Conservation (phyloP, 2,888 invertebrate genomes). For the Geophilus truncorum region DNA sequence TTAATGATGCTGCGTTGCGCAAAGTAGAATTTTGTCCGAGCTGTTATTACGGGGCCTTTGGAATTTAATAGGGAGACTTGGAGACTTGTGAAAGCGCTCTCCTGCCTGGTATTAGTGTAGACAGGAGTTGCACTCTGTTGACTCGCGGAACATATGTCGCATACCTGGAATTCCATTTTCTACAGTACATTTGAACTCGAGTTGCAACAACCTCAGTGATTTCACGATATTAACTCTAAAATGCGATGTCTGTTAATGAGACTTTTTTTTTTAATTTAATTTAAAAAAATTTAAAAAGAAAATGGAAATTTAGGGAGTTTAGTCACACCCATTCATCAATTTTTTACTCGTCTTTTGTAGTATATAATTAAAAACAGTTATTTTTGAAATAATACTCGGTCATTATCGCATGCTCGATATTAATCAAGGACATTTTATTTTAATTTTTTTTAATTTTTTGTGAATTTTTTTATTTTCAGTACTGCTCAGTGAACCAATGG, state of each 20-base stretch:
- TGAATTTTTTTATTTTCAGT: conserved; percentile 56
- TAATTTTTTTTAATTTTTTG: neutral
- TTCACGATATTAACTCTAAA: too few relatives aligned
- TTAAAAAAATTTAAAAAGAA: too few relatives aligned
- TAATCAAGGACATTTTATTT: neutral
- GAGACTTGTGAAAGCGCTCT: neutral
- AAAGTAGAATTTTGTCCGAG: neutral
- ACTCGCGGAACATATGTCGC: neutral
- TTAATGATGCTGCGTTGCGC: neutral
- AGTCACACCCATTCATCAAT: neutral
- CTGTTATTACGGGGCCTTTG: conserved; percentile 6
- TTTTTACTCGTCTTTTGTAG: neutral
- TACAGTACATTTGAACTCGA: too few relatives aligned
- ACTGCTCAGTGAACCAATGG: conserved; percentile 65
- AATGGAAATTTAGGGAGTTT: too few relatives aligned
- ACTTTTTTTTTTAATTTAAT: too few relatives aligned
- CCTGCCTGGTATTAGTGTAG: neutral
- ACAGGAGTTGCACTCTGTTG: neutral
- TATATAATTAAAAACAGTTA: neutral
- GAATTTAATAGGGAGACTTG: conserved; percentile 12
- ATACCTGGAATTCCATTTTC: neutral
- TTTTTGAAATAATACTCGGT: neutral
- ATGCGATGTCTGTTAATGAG: too few relatives aligned
- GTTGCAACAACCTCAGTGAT: too few relatives aligned
- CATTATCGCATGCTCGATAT: neutral